A percentile compares a stretch with the other conserved stretches of the same genome.
phyloP scores from a whole-genome alignment of 2,113 vertebrate genomes.

The Calypte anna region DNA sequence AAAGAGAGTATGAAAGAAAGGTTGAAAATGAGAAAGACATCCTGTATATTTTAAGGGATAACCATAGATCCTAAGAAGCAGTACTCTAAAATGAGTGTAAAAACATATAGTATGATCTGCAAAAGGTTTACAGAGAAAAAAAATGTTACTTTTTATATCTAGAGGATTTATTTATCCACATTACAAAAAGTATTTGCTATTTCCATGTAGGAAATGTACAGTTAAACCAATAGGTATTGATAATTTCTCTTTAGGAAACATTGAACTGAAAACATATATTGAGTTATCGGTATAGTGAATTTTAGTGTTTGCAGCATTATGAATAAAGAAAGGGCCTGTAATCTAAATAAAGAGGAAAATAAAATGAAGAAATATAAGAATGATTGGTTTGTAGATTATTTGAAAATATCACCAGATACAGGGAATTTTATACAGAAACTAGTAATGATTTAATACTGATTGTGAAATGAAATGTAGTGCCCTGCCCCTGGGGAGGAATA shows the following conservation, averaged over 20 bases:
- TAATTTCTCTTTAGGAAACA: neutral
- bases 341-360: neutral
- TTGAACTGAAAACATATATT: neutral
- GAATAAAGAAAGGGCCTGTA: neutral
- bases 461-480: neutral
- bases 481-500: neutral
- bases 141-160: accelerated
- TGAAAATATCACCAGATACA: neutral
- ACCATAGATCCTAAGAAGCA: neutral
- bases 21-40: neutral
- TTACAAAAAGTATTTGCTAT: neutral
- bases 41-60: neutral
- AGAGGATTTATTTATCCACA: neutral
- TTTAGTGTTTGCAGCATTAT: neutral
- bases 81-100: neutral
- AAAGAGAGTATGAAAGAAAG: neutral
- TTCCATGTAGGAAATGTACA: neutral
- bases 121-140: neutral
- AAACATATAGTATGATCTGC: neutral
- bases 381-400: neutral
- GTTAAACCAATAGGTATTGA: neutral
- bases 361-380: neutral
- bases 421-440: neutral
- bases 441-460: neutral
- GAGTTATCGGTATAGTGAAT: neutral